Evolutionary conservation across 2,888 invertebrate species (phyloP), one percentile per base, ranked within the genome.

Genomic region (Hydraecia micacea): DNA sequence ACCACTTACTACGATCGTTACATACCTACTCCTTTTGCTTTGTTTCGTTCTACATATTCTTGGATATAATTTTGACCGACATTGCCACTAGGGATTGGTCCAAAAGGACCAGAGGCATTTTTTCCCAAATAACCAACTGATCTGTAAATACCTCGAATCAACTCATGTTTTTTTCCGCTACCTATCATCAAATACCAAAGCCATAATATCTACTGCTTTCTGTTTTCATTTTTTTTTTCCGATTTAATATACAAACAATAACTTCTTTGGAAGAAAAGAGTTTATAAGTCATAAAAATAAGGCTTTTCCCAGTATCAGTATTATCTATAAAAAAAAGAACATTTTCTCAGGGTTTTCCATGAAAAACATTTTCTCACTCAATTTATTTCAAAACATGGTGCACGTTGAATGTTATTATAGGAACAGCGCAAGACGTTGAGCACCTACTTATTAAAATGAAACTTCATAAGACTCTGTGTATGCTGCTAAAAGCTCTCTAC

Each of bases 361-460:
- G 21, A 11, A 46, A 52, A 32, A 4, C 8, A 13, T 25, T 36
- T 21, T 18, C 62, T 52, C n/a, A n/a, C 46, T 60, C 42, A 46
- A 71, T 46, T 71, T 55, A 36, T 55, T 55, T 6, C 18, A 1
- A 36, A 65, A 32, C 2, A 32, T 32, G 49, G 21, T 66, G 42
- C 15, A n/a, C 36, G 46, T 80, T 49, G 4, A 66, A 36, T 21
- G 9, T 28, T 74, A 36, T 25, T 62, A 28, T 21, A 62, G 42
- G 70, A 76, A 71, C 39, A 66, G 8, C 21, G 15, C 60, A 66
- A 36, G 42, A 46, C 46, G 60, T 32, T 65, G 42, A 76, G 42
- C 32, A 52, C 21, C 21, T 62, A 71, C 28, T 77, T 39, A 80
- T 69, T 80, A 63, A 49, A 71, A 71, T 67, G 28, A 73, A 80